These are phyloP conservation scores for Ormia ochracea DNA, from an alignment of 2,888 invertebrate species.

Conservation along the genomic window DNA sequence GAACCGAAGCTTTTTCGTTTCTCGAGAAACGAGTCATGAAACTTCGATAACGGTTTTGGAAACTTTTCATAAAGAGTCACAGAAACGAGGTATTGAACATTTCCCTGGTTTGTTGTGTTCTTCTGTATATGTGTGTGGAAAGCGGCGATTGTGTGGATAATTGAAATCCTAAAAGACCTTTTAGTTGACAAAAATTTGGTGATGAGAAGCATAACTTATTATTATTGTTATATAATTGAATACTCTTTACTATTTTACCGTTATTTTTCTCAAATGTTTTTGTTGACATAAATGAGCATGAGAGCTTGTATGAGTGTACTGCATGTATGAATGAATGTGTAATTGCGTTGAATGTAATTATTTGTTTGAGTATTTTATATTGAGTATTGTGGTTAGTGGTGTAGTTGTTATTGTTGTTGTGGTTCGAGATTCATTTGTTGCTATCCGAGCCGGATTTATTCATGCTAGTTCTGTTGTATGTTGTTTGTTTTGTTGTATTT, in stretches of 20 bases:
- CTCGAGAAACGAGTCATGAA: too few species aligned
- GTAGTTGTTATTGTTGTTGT: too few species aligned
- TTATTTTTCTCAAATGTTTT: constrained; percentile 40
- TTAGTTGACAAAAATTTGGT: constrained; percentile 42
- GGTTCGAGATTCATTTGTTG: constrained; percentile 39
- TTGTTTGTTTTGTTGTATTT: constrained; percentile 21
- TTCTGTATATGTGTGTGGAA: neutral
- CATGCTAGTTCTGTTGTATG: constrained; percentile 34
- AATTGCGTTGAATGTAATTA: constrained; percentile 27
- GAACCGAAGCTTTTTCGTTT: too few species aligned
- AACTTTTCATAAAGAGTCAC: too few species aligned
- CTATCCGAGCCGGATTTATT: too few species aligned
- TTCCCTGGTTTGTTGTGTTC: too few species aligned
- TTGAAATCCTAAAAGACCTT: constrained; percentile 17
- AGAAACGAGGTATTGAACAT: too few species aligned
- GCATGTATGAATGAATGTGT: too few species aligned
- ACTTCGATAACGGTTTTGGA: too few species aligned
- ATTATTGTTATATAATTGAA: constrained; percentile 48
- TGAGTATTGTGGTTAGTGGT: too few species aligned
- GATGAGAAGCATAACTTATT: constrained; percentile 46
- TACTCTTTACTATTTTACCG: constrained; percentile 34
- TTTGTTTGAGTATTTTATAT: constrained; percentile 31
- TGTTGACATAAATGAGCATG: constrained; percentile 38
- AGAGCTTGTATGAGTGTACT: neutral
- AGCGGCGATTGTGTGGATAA: neutral